A percentile compares a stretch with the other conserved stretches of the same genome.
Evolutionary conservation across 1,140 invertebrate species (phyloP).

Genomic region (Aphaenogaster ashmeadi): DNA sequence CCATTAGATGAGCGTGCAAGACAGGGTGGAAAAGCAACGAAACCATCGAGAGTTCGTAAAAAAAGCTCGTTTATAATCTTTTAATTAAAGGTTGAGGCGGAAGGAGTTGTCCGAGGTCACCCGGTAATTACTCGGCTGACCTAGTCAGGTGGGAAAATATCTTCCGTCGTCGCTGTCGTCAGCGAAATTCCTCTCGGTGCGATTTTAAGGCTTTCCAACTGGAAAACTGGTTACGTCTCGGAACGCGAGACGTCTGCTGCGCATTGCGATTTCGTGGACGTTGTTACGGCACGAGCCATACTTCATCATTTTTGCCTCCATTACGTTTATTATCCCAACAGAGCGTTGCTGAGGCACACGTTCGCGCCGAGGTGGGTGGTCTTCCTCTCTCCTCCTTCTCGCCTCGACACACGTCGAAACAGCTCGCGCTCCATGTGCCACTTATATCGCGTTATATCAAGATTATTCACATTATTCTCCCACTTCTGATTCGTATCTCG

Average conservation of each 20-base stretch:
- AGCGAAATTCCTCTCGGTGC: not conserved
- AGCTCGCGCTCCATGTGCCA: slow-evolving; percentile 42
- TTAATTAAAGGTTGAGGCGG: slow-evolving; percentile 5
- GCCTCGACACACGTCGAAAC: slow-evolving; percentile 60
- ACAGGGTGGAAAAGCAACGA: not conserved
- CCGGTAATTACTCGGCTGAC: slow-evolving; percentile 17
- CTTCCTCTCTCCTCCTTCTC: slow-evolving; percentile 18
- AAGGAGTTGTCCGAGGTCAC: not conserved
- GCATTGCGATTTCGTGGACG: slow-evolving; percentile 15
- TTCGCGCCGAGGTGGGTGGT: slow-evolving; percentile 49
- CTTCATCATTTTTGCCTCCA: slow-evolving; percentile 28
- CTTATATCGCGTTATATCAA: slow-evolving; percentile 61
- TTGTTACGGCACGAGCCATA: slow-evolving; percentile 2
- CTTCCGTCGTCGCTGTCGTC: not conserved
- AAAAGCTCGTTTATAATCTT: slow-evolving; percentile 19
- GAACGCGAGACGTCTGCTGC: not conserved
- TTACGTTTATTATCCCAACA: slow-evolving; percentile 29
- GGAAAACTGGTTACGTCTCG: slow-evolving; percentile 2
- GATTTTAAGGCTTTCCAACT: slow-evolving; percentile 6
- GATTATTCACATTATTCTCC: slow-evolving; percentile 65
- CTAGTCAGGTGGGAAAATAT: not conserved
- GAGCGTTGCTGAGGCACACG: slow-evolving; percentile 22
- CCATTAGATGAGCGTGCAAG: not conserved
- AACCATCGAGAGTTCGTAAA: not conserved
- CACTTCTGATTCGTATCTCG: slow-evolving; percentile 64